A percentile compares a stretch with the other conserved stretches of the same genome.
Conservation (phyloP, 2,113 vertebrate species). For the Ceyx margarethae region DNA sequence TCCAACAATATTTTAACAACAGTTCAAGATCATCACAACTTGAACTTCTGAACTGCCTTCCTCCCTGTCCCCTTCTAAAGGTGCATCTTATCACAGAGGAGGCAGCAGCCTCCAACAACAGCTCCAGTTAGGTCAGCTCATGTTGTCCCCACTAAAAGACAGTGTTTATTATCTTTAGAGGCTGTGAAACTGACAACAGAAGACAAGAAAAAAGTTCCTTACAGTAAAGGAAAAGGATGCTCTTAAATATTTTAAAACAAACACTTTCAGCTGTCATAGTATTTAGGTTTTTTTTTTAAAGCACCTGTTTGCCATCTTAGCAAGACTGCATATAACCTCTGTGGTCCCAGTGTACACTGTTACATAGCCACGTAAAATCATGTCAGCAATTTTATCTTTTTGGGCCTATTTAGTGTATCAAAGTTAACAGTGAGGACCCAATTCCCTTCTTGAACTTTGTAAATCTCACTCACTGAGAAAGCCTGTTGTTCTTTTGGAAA, state of each 20-base stretch:
- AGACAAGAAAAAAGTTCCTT: not conserved
- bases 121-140: not conserved
- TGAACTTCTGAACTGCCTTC: not conserved
- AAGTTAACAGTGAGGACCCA: not conserved
- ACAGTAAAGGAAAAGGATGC: not conserved
- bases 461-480: not conserved
- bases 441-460: not conserved
- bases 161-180: not conserved
- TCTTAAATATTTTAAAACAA: not conserved
- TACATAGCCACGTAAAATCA: not conserved
- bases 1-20: not conserved
- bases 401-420: not conserved
- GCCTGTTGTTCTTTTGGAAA: not conserved
- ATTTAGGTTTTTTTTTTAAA: not conserved
- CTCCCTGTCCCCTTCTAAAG: not conserved
- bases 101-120: not conserved
- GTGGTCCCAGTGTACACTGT: not conserved
- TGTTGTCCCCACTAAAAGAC: not conserved
- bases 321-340: not conserved
- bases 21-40: not conserved
- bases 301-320: not conserved
- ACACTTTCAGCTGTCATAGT: not conserved
- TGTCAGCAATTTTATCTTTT: not conserved
- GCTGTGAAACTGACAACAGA: not conserved
- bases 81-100: not conserved